Percentiles rank a stretch among this genome's conserved stretches.
Conservation (phyloP, 1,140 invertebrate genomes). For the Heliothis subflexa region DNA sequence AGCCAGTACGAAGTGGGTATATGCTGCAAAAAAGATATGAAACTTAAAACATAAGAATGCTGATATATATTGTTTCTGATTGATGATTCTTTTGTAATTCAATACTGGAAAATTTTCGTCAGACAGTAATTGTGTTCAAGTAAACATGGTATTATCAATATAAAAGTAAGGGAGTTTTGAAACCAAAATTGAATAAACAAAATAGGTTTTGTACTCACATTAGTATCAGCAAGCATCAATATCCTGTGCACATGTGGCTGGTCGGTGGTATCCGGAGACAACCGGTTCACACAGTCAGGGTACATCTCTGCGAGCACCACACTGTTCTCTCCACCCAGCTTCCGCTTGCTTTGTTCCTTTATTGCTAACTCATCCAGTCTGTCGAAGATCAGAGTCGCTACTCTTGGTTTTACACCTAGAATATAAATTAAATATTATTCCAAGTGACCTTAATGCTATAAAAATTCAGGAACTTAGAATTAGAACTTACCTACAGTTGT, state of each 20-base stretch:
- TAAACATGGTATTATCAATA: too few relatives aligned
- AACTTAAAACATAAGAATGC: slow-evolving; percentile 14
- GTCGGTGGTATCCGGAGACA: slow-evolving; percentile 79
- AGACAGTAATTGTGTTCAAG: too few relatives aligned
- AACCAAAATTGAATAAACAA: neutral
- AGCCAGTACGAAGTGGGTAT: slow-evolving; percentile 75
- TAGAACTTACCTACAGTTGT: too few relatives aligned
- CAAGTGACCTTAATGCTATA: too few relatives aligned
- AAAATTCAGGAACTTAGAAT: too few relatives aligned
- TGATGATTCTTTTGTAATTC: too few relatives aligned
- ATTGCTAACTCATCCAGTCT: slow-evolving; percentile 72
- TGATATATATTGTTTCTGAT: neutral
- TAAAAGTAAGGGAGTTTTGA: too few relatives aligned
- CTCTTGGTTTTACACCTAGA: slow-evolving; percentile 75
- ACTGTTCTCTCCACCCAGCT: slow-evolving; percentile 68
- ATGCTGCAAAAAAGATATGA: slow-evolving; percentile 64
- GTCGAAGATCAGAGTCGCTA: slow-evolving; percentile 69
- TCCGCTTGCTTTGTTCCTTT: slow-evolving; percentile 59
- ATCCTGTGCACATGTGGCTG: slow-evolving; percentile 73
- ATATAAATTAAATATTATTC: slow-evolving; percentile 3
- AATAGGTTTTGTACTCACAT: slow-evolving; percentile 60
- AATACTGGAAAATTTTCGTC: too few relatives aligned
- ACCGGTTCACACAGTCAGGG: slow-evolving; percentile 74
- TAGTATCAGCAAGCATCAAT: slow-evolving; percentile 81
- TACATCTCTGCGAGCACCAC: slow-evolving; percentile 77